Evolutionary conservation across 2,888 invertebrate genomes (phyloP).

Genomic region (Drosophila anceps): DNA sequence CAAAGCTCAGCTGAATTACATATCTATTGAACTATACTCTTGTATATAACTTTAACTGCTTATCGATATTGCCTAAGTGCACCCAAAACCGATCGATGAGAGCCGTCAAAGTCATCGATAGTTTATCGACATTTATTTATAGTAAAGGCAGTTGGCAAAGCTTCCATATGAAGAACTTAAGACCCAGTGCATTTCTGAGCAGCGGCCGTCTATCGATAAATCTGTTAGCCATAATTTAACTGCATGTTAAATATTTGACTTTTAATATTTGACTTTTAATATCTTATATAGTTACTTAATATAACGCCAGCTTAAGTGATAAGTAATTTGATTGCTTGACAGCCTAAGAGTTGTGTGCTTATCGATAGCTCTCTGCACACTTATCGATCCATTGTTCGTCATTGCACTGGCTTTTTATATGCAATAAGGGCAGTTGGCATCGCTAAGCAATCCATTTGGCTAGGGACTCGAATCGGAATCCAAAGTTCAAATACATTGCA

Average conservation of each 20-base stretch:
- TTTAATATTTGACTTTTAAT: too few relatives aligned
- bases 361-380: neutral
- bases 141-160: too few relatives aligned
- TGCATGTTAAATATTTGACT: neutral
- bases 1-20: neutral
- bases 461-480: conserved; percentile 7
- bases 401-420: neutral
- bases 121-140: neutral
- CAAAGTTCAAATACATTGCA: conserved; percentile 31
- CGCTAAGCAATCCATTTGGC: conserved; percentile 7
- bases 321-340: neutral
- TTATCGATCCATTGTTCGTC: neutral
- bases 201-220: too few relatives aligned
- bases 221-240: neutral
- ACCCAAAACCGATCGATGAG: too few relatives aligned
- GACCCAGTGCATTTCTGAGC: too few relatives aligned
- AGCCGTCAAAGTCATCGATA: neutral
- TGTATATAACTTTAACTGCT: too few relatives aligned
- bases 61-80: neutral
- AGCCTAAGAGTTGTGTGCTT: neutral
- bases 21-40: neutral
- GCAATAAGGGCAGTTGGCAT: neutral
- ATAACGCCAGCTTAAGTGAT: neutral
- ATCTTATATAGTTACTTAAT: neutral
- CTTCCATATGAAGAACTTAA: too few relatives aligned